A percentile compares a stretch with the other conserved stretches of the same genome.
phyloP scores from a whole-genome alignment of 30 jellyfish, hydroid and myxozoan species.

The Hydractinia symbiolongicarpus region DNA sequence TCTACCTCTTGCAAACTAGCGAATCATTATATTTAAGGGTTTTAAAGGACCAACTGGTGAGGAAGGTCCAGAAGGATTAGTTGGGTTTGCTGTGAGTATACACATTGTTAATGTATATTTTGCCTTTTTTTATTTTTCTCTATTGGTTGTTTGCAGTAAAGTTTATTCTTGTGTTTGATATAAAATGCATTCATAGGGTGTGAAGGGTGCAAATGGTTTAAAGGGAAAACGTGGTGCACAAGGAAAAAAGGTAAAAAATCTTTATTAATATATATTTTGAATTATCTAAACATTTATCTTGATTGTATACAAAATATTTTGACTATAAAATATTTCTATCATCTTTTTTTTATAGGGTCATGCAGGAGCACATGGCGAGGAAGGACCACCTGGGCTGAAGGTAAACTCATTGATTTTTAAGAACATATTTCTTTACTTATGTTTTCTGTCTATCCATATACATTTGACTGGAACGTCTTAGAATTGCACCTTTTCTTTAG shows the following conservation, averaged over 20 bases:
- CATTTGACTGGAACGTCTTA: too few relatives aligned
- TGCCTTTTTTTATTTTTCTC: too few relatives aligned
- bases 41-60: constrained; percentile 19
- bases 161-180: background rate
- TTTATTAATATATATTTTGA: background rate
- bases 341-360: background rate
- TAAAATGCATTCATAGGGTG: background rate
- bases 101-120: background rate
- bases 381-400: background rate
- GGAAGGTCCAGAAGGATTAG: background rate
- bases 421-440: too few relatives aligned
- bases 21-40: background rate
- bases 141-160: background rate
- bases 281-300: background rate
- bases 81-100: background rate
- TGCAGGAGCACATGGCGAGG: background rate
- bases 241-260: constrained; percentile 2
- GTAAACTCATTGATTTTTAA: background rate
- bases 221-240: constrained; percentile 3
- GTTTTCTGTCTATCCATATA: too few relatives aligned
- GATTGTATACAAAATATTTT: background rate
- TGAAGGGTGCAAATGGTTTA: constrained; percentile 12
- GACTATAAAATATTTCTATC: background rate
- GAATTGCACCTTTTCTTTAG: background rate
- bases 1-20: too few relatives aligned